Base-by-base conservation (phyloP, 1,140 invertebrate species). In the Drosophila obscura region DNA sequence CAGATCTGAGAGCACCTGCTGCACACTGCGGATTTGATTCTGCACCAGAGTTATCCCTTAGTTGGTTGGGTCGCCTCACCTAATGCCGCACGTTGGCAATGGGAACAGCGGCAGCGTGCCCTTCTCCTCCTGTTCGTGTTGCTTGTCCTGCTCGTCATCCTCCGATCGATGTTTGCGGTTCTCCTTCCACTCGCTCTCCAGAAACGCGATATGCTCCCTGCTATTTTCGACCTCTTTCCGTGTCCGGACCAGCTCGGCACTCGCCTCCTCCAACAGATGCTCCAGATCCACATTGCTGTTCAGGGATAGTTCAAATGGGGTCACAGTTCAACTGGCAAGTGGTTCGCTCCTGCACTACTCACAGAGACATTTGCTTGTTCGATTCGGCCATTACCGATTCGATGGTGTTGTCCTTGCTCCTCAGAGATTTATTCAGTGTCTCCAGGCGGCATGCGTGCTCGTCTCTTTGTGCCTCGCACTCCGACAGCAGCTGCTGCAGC, bases 201-300 rank as follows among this genome's bases (percentile, higher is more conserved):
- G 35, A 2, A 50, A 41, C 0, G 9, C 9, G 15, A 69, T 53
- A 13, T 39, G 26, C 3, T 19, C 11, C 22, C 6, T 1, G 5
- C 35, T 26, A 0, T 19, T 24, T 0, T 57, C 1, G 2, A 56
- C 7, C 5, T n/a, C 16, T 3, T 31, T 4, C 1, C 24, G 22
- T 5, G 46, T 44, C 2, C n/a, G 1, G 0, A 64, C 56, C 1
- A 71, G 5, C 1, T 7, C 44, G 0, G 5, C n/a, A 2, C 55
- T 41, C 6, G 44, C 48, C 4, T 77, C 51, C 5, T 68, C 26
- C 8, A 80, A 13, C 0, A 49, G 50, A 4, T 43, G 19, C 0
- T 39, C 8, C 26, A 75, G 2, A 0, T 39, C 7, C n/a, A n/a
- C 8, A 0, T 75, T 80, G 1, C 77, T 71, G n/a, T 13, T 39